phyloP scores from a whole-genome alignment of 2,888 invertebrate genomes.

The Saturnia pavonia region DNA sequence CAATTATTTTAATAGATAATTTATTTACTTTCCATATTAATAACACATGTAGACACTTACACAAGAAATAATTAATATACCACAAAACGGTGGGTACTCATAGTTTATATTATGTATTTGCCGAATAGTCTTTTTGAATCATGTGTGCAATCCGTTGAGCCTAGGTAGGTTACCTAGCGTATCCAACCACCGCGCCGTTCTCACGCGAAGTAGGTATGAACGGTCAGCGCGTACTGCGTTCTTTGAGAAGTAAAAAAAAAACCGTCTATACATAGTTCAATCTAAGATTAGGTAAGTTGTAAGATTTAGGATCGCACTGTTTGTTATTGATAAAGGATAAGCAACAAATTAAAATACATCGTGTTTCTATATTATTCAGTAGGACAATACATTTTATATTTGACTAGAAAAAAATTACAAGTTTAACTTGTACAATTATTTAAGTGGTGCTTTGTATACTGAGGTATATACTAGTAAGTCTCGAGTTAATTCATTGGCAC shows the following conservation, averaged over 20 bases:
- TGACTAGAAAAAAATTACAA: slow-evolving; percentile 14
- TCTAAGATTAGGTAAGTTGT: not conserved
- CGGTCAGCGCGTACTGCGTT: not conserved
- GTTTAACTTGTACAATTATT: not conserved
- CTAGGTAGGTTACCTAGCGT: not conserved
- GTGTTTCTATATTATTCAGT: slow-evolving; percentile 4
- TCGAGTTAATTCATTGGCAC: slow-evolving; percentile 45
- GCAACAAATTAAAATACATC: not conserved
- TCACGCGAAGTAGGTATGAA: slow-evolving; percentile 6
- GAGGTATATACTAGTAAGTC: slow-evolving; percentile 21
- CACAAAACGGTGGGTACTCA: slow-evolving; percentile 23
- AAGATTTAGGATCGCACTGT: not conserved
- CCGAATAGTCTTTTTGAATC: slow-evolving; percentile 37
- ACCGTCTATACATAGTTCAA: not conserved
- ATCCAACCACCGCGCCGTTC: slow-evolving; percentile 1
- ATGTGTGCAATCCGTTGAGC: slow-evolving; percentile 4
- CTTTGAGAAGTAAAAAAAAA: not conserved
- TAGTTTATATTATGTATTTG: slow-evolving; percentile 28
- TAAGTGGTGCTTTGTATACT: not conserved
- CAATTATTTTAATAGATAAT: slow-evolving; percentile 67
- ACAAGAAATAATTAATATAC: slow-evolving; percentile 22
- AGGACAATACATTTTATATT: slow-evolving; percentile 12
- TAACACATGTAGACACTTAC: slow-evolving; percentile 47
- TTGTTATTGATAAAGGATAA: not conserved
- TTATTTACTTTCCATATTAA: slow-evolving; percentile 61